Evolutionary conservation across 2,113 vertebrate genomes (phyloP).

Genomic region (Ptychochromis oligacanthus): DNA sequence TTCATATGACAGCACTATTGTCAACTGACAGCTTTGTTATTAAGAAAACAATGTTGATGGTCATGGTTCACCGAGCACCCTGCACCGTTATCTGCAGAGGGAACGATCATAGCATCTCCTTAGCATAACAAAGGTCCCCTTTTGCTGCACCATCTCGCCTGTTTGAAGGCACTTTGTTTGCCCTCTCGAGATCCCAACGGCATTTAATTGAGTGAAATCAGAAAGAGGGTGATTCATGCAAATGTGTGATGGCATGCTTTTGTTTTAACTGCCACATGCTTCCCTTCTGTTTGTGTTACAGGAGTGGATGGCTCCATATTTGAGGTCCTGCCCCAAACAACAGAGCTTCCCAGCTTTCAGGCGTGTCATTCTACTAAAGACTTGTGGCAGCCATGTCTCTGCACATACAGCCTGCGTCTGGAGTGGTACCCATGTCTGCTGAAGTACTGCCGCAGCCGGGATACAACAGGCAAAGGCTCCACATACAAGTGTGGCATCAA

Average conservation of each 20-base stretch:
- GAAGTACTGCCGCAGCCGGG: constrained; percentile 92
- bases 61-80: constrained; percentile 59
- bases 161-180: constrained; percentile 40
- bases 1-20: constrained; percentile 57
- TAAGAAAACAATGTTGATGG: constrained; percentile 67
- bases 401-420: constrained; percentile 88
- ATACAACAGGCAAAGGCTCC: constrained; percentile 79
- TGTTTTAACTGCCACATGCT: constrained; percentile 34
- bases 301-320: constrained; percentile 92
- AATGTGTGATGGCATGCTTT: constrained; percentile 4
- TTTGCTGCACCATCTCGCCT: constrained; percentile 29
- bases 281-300: constrained; percentile 53
- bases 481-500: constrained; percentile 98
- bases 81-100: constrained; percentile 52
- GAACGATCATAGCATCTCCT: constrained; percentile 61
- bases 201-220: constrained; percentile 44
- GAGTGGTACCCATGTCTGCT: constrained; percentile 98
- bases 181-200: constrained; percentile 15
- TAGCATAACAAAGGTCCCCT: constrained; percentile 75
- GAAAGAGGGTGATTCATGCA: constrained; percentile 9
- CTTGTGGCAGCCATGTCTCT: constrained; percentile 88
- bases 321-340: constrained; percentile 82
- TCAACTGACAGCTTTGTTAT: constrained; percentile 61
- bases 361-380: constrained; percentile 83
- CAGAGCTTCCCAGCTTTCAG: constrained; percentile 77